These are phyloP conservation scores for Scotopteryx bipunctaria DNA, from an alignment of 2,888 invertebrate species.

Conservation along the genomic window DNA sequence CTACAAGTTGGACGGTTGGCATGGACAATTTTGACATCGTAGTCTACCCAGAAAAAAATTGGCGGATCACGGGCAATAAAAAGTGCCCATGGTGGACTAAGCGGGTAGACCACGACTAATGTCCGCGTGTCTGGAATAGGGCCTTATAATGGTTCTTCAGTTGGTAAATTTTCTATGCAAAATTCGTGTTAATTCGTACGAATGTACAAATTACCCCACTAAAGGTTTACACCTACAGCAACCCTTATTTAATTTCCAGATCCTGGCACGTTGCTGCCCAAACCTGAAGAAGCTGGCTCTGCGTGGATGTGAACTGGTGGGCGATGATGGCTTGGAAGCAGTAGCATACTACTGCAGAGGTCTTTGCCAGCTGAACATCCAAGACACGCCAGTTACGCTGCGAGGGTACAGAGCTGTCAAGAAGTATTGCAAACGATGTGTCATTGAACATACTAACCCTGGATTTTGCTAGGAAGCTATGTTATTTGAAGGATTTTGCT, in stretches of 20 bases:
- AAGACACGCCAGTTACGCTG: slow-evolving; percentile 95
- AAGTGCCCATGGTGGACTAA: too few relatives aligned
- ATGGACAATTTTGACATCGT: too few relatives aligned
- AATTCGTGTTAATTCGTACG: too few relatives aligned
- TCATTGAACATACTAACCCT: slow-evolving; percentile 97
- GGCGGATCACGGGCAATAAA: too few relatives aligned
- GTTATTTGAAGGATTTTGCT: too few relatives aligned
- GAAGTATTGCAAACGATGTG: slow-evolving; percentile 95
- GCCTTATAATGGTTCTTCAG: too few relatives aligned
- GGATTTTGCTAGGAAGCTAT: slow-evolving; percentile 91
- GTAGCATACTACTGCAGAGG: slow-evolving; percentile 95
- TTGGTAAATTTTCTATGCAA: too few relatives aligned
- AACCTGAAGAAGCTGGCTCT: slow-evolving; percentile 95
- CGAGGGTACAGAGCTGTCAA: slow-evolving; percentile 96
- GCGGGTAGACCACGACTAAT: too few relatives aligned
- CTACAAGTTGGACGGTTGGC: slow-evolving; percentile 92
- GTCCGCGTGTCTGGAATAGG: too few relatives aligned
- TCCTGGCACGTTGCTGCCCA: slow-evolving; percentile 94
- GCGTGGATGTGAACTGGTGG: slow-evolving; percentile 95
- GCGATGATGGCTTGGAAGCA: slow-evolving; percentile 92
- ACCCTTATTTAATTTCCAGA: slow-evolving; percentile 79
- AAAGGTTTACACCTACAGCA: too few relatives aligned
- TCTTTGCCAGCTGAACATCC: slow-evolving; percentile 95
- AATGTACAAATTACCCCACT: too few relatives aligned
- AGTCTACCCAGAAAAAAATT: too few relatives aligned